Evolutionary conservation across 2,888 invertebrate species (phyloP), one percentile per base, ranked within the genome.

Genomic region (Lithophane ornitopus): DNA sequence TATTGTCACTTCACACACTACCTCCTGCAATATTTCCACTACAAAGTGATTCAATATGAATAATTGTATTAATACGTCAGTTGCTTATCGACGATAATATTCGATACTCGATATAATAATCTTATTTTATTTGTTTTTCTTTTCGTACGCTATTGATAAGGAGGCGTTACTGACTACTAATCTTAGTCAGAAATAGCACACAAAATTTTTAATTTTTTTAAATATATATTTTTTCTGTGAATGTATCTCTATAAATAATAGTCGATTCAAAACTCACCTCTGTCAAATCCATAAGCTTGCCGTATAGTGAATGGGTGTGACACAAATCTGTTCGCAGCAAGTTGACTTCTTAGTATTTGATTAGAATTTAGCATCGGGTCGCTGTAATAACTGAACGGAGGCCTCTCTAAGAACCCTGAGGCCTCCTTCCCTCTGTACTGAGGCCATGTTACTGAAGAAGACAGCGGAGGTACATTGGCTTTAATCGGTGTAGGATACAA

Each of bases 401-500:
- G 87, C 14, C 90, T 87, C 39, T 94, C 93, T 54, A 92, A 74
- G 78, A 90, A 91, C 44, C 87, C 82, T 41, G 87, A 73, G 6
- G 87, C 74, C 16, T 93, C 92, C 75, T 95, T 95, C n/a, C 92
- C 85, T 80, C 92, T 92, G 75, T 93, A 94, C 46, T 80, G 82
- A 8, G 91, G 89, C 95, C 94, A 95, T 0, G 80, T 70, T 4
- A 79, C 59, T 66, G 85, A 69, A 0, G 91, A 88, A 22, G 84
- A 52, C n/a, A 80, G 56, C 14, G 78, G 63, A 39, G 84, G 46
- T 28, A 91, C 62, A 71, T 89, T 92, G 3, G 94, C 92, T 85
- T 95, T 95, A 66, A 96, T 79, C 8, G 96, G 92, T 58, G 91
- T 94, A 0, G 96, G 96, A 66, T 95, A 93, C 46, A 96, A 72